phyloP scores from a whole-genome alignment of 2,797 vertebrate species.

The Prionace glauca region DNA sequence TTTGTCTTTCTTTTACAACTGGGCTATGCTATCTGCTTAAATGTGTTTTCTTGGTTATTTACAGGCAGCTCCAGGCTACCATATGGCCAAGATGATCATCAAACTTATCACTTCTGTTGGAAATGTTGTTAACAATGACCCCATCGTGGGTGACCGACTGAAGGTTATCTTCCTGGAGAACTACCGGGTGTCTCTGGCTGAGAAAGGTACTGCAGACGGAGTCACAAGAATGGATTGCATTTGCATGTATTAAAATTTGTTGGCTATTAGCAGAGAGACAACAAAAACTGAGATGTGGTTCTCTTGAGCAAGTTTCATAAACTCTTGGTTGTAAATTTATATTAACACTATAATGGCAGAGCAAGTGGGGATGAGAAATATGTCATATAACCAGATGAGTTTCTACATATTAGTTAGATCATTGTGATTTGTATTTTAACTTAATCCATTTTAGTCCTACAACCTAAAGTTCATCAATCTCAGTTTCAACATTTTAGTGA shows the following conservation, averaged over 20 bases:
- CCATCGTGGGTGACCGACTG: conserved; percentile 67
- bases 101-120: conserved; percentile 71
- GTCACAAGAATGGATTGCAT: neutral
- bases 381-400: neutral
- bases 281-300: neutral
- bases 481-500: neutral
- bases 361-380: neutral
- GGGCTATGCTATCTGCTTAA: neutral
- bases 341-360: neutral
- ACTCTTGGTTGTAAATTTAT: neutral
- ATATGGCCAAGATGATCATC: conserved; percentile 85
- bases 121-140: conserved; percentile 70
- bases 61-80: conserved; percentile 76
- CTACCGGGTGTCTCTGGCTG: conserved; percentile 74
- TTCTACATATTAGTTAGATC: neutral
- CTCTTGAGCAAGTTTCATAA: neutral
- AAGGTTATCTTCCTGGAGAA: conserved; percentile 79
- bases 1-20: neutral
- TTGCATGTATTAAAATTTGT: too few relatives aligned
- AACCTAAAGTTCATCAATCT: neutral
- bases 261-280: neutral
- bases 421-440: neutral
- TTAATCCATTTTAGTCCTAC: too few relatives aligned
- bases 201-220: conserved; percentile 61
- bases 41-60: conserved; percentile 37